Conservation (phyloP, 2,797 vertebrate genomes). For the Sphenopsis melanotis region DNA sequence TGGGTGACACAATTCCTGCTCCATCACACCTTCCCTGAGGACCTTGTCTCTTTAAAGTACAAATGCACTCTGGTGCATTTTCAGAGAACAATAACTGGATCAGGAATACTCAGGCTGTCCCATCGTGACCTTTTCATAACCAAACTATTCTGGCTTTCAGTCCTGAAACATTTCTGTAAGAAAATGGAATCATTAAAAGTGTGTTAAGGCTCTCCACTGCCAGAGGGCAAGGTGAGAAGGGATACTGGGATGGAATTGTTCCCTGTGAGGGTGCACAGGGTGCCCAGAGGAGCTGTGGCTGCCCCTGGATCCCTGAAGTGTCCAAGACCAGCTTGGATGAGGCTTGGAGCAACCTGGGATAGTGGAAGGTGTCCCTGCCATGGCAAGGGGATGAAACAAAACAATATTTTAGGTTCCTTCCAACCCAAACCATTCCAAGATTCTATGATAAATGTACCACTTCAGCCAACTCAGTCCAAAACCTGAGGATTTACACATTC, state of each 20-base stretch:
- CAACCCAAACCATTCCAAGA: background rate
- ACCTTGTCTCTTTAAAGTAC: background rate
- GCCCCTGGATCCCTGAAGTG: background rate
- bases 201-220: background rate
- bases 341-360: rapidly evolving
- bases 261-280: background rate
- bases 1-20: background rate
- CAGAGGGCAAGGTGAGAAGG: background rate
- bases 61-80: background rate
- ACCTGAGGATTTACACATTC: background rate
- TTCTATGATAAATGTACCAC: background rate
- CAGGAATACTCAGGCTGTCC: background rate
- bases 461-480: background rate
- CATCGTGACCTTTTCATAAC: background rate
- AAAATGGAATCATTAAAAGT: background rate
- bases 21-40: background rate
- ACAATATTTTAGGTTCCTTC: background rate
- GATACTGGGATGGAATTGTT: background rate
- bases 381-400: background rate
- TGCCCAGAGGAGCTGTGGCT: background rate
- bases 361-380: background rate
- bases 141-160: background rate
- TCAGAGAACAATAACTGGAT: background rate
- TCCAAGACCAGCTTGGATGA: rapidly evolving
- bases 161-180: background rate